phyloP scores from a whole-genome alignment of 2,797 vertebrate genomes.

The Macroramphosus scolopax region DNA sequence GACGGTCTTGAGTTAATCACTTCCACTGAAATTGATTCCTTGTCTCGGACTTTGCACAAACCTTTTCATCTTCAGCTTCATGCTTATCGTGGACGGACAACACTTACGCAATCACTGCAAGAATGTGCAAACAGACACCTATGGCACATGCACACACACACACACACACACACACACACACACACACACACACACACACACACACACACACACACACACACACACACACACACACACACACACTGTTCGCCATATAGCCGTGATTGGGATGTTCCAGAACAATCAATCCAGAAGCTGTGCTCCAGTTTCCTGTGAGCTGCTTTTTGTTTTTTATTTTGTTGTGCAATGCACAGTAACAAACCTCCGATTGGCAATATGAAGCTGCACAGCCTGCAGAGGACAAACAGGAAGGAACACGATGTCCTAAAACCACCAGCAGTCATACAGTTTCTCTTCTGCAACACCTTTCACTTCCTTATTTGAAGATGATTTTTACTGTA shows the following conservation, averaged over 20 bases:
- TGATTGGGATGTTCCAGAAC: constrained; percentile 44
- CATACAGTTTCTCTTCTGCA: not conserved
- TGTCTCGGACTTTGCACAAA: no score
- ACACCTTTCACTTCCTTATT: not conserved
- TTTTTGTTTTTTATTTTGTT: constrained; percentile 25
- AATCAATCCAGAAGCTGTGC: constrained; percentile 57
- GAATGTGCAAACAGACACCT: constrained; percentile 4
- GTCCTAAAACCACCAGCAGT: constrained; percentile 22
- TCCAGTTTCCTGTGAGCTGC: constrained; percentile 36
- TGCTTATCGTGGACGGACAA: constrained; percentile 19
- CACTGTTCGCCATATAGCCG: constrained; percentile 31
- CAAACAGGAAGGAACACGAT: constrained; percentile 30
- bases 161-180: constrained; percentile 14
- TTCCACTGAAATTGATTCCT: not conserved
- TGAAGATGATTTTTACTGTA: no score
- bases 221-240: constrained; percentile 13
- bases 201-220: constrained; percentile 11
- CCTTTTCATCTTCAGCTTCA: constrained; percentile 15
- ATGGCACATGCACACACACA: no score
- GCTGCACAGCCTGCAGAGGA: constrained; percentile 2
- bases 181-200: constrained; percentile 6
- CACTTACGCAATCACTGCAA: constrained; percentile 1
- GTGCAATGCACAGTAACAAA: constrained; percentile 15
- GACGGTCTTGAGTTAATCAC: constrained; percentile 8
- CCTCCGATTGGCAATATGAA: constrained; percentile 17